Evolutionary conservation across 2,888 invertebrate species (phyloP).

Genomic region (Glyphotaelius pellucidus): DNA sequence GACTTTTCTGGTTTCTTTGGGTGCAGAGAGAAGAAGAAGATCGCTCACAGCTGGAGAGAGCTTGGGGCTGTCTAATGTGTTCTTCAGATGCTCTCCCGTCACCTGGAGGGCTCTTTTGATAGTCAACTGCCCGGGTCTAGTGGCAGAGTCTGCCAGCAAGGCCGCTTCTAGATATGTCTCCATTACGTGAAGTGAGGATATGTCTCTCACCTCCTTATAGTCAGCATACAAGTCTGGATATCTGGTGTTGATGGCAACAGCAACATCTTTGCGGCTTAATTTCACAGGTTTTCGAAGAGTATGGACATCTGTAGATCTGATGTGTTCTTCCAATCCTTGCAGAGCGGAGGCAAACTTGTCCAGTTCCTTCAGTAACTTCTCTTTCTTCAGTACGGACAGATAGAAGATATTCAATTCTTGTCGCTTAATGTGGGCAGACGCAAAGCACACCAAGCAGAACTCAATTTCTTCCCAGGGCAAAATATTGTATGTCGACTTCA

Average conservation of each 20-base stretch:
- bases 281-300: neutral
- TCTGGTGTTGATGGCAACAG: neutral
- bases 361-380: neutral
- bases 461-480: conserved; percentile 68
- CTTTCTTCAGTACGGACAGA: conserved; percentile 9
- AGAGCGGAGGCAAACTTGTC: neutral
- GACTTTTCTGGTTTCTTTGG: no score
- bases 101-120: no score
- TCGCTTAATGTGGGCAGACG: conserved; percentile 51
- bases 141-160: no score
- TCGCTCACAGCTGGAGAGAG: no score
- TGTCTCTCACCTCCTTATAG: no score
- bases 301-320: neutral
- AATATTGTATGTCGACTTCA: conserved; percentile 66
- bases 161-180: no score
- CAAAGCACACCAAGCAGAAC: conserved; percentile 65
- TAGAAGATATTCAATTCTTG: conserved; percentile 17
- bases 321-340: neutral
- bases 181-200: no score
- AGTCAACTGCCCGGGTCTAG: no score
- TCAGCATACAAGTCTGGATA: no score
- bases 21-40: no score
- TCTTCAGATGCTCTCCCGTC: no score
- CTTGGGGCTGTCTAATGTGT: no score
- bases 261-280: neutral